Evolutionary conservation across 2,113 vertebrate genomes (phyloP), one percentile per base, ranked within the genome.

Genomic region (Sinocyclocheilus anshuiensis): DNA sequence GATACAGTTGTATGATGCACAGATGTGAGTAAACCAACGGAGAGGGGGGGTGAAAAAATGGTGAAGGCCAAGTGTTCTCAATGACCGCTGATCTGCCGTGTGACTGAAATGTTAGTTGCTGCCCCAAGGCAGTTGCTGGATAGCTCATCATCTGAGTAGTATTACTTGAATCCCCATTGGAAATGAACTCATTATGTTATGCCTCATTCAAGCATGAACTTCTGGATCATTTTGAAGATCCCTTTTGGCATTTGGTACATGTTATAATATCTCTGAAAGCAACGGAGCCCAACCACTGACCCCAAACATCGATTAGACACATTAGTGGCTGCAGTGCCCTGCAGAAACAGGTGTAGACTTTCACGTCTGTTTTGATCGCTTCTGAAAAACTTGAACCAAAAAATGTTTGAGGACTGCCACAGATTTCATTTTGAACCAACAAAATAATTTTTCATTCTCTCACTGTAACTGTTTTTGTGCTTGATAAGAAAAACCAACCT

Each of bases 81-180:
- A 79, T 88, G 88, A 90, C 90, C 87, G 87, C 90, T 87, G 74
- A 86, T 87, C 89, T 90, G 92, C 83, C 89, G 90, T 65, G 83
- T 89, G 87, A 90, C 88, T 90, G 80, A 93, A 93, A 93, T 92
- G 92, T 93, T 92, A 90, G 90, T 90, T 88, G 87, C 83, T 85
- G 91, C 91, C 94, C 91, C 22, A 74, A 88, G 94, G 92, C 90
- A 88, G 67, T 91, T 90, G 90, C 92, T 92, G 91, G 92, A 93
- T 94, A 91, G 91, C 94, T 94, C 93, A 92, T 95, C 93, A 93
- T 94, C 92, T 92, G 92, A 90, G 93, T 92, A 93, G 92, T 93
- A 92, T 94, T 91, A 91, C 93, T 94, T 93, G 93, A 94, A 94
- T 93, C 94, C 94, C 93, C 93, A 93, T 88, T 91, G 92, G 93